Conservation (phyloP, 2,113 vertebrate species). For the Sceloporus tristichus region DNA sequence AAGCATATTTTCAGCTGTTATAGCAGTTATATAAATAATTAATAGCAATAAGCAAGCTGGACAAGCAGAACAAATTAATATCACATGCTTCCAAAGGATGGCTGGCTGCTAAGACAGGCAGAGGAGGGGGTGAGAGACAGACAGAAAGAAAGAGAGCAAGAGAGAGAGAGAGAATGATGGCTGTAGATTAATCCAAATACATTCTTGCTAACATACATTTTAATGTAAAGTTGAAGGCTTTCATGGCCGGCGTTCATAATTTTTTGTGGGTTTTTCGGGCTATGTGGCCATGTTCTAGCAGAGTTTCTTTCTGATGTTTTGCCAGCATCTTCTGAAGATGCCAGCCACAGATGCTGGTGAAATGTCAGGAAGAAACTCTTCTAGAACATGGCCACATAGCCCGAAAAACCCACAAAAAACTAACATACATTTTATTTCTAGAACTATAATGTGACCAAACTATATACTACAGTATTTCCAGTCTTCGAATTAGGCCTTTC, state of each 20-base stretch:
- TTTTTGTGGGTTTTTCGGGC: no score
- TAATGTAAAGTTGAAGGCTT: neutral
- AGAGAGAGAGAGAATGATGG: neutral
- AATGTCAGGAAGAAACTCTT: no score
- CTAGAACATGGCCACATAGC: no score
- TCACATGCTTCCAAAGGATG: neutral
- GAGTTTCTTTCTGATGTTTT: no score
- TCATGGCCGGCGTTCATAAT: no score
- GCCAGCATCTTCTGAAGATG: no score
- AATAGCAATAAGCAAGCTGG: neutral
- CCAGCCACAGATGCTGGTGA: no score
- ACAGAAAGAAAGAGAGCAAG: no score
- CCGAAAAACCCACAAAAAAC: no score
- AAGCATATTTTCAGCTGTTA: neutral
- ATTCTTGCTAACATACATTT: neutral
- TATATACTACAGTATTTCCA: neutral
- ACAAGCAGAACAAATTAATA: conserved; percentile 12
- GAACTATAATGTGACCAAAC: neutral
- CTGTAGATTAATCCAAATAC: conserved; percentile 10
- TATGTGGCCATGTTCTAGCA: no score
- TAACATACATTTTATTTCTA: neutral
- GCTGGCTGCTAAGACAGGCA: neutral
- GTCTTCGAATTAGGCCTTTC: neutral
- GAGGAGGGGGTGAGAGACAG: no score
- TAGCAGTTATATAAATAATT: neutral